A percentile compares a stretch with the other conserved stretches of the same genome.
These are phyloP conservation scores for Anolis apletophallus DNA, from an alignment of 2,797 vertebrate species.

Conservation along the genomic window DNA sequence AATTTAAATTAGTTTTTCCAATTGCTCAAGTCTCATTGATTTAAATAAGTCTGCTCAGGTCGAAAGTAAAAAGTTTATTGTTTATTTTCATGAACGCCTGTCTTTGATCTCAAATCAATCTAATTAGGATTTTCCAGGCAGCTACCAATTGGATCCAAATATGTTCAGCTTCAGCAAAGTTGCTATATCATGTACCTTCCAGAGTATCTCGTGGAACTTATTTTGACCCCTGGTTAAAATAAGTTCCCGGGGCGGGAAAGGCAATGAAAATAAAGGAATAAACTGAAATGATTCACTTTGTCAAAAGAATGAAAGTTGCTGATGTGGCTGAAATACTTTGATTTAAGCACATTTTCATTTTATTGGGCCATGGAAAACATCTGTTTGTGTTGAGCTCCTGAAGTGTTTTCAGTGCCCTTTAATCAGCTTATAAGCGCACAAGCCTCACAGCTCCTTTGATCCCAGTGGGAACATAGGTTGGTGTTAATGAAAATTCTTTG, in stretches of 20 bases:
- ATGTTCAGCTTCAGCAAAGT: neutral
- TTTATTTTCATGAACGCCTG: neutral
- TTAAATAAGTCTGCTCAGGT: too few species aligned
- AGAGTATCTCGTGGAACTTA: neutral
- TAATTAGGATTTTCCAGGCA: neutral
- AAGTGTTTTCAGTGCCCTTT: constrained; percentile 20
- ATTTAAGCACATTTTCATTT: neutral
- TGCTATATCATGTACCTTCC: neutral
- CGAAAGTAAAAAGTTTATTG: neutral
- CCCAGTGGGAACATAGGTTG: neutral
- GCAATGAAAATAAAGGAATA: neutral
- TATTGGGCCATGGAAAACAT: neutral
- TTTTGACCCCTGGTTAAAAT: neutral
- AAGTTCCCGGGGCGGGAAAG: neutral
- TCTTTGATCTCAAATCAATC: neutral
- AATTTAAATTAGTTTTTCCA: too few species aligned
- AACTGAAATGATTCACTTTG: neutral
- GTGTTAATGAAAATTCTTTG: constrained; percentile 12
- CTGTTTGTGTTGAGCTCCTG: neutral
- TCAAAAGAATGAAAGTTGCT: neutral
- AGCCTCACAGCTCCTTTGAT: constrained; percentile 15
- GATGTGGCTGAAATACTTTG: neutral
- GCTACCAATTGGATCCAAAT: neutral
- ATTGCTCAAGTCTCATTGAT: too few species aligned
- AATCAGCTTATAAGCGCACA: neutral